Evolutionary conservation across 2,797 vertebrate species (phyloP).

Genomic region (Smutsia temminckii): DNA sequence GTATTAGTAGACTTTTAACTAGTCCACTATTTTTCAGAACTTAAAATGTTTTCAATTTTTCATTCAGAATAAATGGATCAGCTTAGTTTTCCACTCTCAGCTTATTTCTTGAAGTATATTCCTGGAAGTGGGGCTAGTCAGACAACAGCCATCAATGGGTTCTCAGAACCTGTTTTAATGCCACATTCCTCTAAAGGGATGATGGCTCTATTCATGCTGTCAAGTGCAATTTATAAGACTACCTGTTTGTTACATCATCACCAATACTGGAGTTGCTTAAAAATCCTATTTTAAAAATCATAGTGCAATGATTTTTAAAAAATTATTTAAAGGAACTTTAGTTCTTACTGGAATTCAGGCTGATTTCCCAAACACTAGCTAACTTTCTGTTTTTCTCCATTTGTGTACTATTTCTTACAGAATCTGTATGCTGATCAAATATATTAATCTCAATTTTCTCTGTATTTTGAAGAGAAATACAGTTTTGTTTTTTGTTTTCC

Average conservation of each 20-base stretch:
- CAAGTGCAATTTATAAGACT: background rate
- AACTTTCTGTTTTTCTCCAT: background rate
- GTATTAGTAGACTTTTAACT: background rate
- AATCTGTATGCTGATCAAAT: background rate
- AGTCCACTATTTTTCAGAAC: background rate
- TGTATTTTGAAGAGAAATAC: background rate
- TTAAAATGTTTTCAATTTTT: conserved; percentile 4
- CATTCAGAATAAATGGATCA: background rate
- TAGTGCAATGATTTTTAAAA: background rate
- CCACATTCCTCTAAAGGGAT: background rate
- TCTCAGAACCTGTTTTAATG: background rate
- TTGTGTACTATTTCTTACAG: background rate
- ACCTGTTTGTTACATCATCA: background rate
- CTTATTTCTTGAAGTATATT: background rate
- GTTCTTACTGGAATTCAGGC: background rate
- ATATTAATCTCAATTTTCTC: background rate
- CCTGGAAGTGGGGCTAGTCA: background rate
- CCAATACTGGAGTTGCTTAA: background rate
- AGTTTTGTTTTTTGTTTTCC: background rate
- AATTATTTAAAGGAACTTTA: background rate
- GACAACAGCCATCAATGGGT: background rate
- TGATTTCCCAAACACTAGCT: background rate
- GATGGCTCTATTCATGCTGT: background rate
- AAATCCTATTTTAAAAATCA: background rate
- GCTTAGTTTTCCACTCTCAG: background rate